Base-by-base conservation (phyloP, 2,113 vertebrate species). In the Fulica atra region DNA sequence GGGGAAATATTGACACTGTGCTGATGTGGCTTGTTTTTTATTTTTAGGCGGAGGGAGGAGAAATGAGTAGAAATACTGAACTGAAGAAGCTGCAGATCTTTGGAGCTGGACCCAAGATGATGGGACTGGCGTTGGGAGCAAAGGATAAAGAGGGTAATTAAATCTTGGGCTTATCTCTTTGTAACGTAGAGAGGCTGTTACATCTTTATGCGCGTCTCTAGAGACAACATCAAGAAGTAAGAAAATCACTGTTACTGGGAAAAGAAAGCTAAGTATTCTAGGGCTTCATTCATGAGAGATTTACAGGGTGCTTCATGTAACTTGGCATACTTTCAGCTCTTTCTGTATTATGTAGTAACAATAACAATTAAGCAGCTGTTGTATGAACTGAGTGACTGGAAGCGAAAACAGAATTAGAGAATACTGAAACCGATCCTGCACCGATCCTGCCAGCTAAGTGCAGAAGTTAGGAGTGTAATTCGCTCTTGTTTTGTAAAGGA, bases 71-170 rank as follows among this genome's bases (percentile, higher is more conserved):
- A 94, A 99, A 99, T 96, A 98, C 99, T 35, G 99, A 99, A 94
- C 97, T 99, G 18, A 99, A 99, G 98, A 98, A 98, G 87, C 97
- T 99, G 80, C 99, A 99, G 94, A 98, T 99, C 93, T 99, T 99
- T 93, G 98, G 98, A 94, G 98, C 98, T 78, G 98, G 98, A 96
- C 98, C 99, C 66, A 99, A 99, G 94, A 98, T 99, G 98, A 98
- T 99, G 74, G 99, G 98, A 69, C 94, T 99, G 79, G 97, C 99
- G 61, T 92, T 99, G 51, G 98, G 99, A 74, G 92, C 98, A 76
- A 98, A 98, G 95, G 98, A 98, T 97, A 98, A 98, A 96, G 98
- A 98, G 89, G 98, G 98, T 98, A 98, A 98, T 95, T 80, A 89
- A 82, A 29, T 68, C 56, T 85, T 54, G 23, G 33, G 16, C 23